phyloP scores from a whole-genome alignment of 1,140 invertebrate genomes.

The Matsumurasca onukii region DNA sequence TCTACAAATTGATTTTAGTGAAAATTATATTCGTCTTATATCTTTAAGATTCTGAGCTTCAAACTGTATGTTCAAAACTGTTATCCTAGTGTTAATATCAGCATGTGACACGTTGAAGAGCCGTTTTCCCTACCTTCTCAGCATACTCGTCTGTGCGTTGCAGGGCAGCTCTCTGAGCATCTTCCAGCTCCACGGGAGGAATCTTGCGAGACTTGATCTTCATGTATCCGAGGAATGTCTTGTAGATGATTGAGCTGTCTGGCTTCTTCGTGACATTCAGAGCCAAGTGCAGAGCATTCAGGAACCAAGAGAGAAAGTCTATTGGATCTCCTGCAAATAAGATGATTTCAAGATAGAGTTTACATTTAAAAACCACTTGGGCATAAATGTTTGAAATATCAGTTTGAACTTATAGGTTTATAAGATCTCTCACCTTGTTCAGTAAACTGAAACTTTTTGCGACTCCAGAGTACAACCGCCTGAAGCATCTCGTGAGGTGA shows the following conservation, averaged over 20 bases:
- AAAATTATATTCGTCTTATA: too few species aligned
- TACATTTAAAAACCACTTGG: neutral
- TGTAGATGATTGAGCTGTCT: slow-evolving; percentile 89
- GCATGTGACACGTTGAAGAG: too few species aligned
- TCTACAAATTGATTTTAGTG: too few species aligned
- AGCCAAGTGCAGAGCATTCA: slow-evolving; percentile 90
- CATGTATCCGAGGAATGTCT: slow-evolving; percentile 95
- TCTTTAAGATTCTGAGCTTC: too few species aligned
- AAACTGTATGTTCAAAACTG: too few species aligned
- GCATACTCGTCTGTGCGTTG: slow-evolving; percentile 84
- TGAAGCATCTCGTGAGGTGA: slow-evolving; percentile 99
- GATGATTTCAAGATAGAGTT: neutral
- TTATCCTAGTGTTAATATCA: too few species aligned
- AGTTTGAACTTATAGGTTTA: neutral
- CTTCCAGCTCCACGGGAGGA: slow-evolving; percentile 89
- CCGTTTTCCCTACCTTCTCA: slow-evolving; percentile 80
- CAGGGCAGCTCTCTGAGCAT: slow-evolving; percentile 79
- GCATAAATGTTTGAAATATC: too few species aligned
- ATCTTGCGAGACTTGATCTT: slow-evolving; percentile 93
- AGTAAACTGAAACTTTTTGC: slow-evolving; percentile 98
- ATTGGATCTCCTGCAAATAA: slow-evolving; percentile 84
- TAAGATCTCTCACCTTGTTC: slow-evolving; percentile 74
- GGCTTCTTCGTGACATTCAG: slow-evolving; percentile 84
- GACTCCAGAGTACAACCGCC: slow-evolving; percentile 97
- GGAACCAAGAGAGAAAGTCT: slow-evolving; percentile 95